A percentile compares a stretch with the other conserved stretches of the same genome.
Conservation (phyloP, 2,113 vertebrate species). For the Hyperopisus bebe region DNA sequence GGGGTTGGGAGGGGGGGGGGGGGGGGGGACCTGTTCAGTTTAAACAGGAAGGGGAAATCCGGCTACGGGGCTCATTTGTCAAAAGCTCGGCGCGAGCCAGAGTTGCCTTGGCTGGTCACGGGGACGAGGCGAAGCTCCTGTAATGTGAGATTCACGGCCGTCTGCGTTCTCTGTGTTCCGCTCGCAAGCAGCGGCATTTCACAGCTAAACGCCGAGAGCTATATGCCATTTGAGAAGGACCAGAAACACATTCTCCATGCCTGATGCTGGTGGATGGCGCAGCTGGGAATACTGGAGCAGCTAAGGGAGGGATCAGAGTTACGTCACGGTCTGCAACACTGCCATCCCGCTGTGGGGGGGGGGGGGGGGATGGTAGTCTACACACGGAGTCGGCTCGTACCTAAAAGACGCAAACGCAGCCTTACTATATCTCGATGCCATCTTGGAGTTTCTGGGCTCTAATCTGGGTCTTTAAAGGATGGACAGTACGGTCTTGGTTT, state of each 20-base stretch:
- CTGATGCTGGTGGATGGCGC: background rate
- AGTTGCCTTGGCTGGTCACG: background rate
- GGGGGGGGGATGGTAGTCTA: background rate
- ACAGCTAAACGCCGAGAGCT: background rate
- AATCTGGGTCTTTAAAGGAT: background rate
- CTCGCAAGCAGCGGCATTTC: background rate
- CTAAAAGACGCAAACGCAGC: background rate
- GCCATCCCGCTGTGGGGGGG: background rate
- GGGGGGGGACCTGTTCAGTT: background rate
- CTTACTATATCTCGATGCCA: background rate
- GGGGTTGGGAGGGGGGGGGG: background rate
- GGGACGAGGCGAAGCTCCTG: background rate
- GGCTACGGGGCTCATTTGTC: conserved; percentile 1
- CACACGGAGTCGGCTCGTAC: background rate
- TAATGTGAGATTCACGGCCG: background rate
- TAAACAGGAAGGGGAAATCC: background rate
- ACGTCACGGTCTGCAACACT: background rate
- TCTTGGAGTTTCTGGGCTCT: background rate
- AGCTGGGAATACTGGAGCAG: background rate
- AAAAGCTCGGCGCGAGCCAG: background rate
- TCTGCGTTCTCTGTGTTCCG: background rate
- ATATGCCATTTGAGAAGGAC: background rate
- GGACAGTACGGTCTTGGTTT: background rate
- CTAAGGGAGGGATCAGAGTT: background rate
- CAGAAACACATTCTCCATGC: background rate